Evolutionary conservation across 2,797 vertebrate genomes (phyloP), one percentile per base, ranked within the genome.

Genomic region (Telmatherina bonti): DNA sequence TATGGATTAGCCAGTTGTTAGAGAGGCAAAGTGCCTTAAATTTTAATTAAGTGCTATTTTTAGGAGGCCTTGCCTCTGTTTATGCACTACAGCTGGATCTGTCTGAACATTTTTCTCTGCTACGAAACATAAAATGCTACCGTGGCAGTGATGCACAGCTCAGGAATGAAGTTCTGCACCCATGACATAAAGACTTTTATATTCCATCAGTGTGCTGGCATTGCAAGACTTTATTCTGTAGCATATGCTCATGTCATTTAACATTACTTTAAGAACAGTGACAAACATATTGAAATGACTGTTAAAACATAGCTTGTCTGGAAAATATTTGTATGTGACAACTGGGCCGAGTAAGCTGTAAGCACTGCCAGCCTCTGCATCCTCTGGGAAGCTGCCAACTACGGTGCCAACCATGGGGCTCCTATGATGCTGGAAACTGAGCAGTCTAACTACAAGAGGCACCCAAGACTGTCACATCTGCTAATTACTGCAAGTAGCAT

Each of bases 381-480:
- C 80, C 53, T 68, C 63, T 75, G 63, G 72, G 76, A 87, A 68
- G 67, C 74, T 78, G 65, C 55, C 70, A 81, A 74, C 74, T 61
- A 30, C 59, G 15, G 54, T 69, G 72, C 85, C 72, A 79, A 72
- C 74, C 72, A 26, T 31, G 54, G 58, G 61, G 35, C 67, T 73
- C 52, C 59, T 59, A 66, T 72, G 74, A 82, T 57, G 72, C 78
- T 78, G 81, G 68, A 81, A 82, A 74, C 72, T 8, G 72, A 79
- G 76, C 79, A 83, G 73, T 79, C 63, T 76, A 71, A 78, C 54
- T 13, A 60, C 64, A 78, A 82, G 78, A 83, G 69, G 77, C 65
- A 62, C 76, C 81, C 84, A 81, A 74, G 85, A 84, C 90, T 82
- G 84, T 84, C 85, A 88, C 91, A 92, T 90, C 91, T 91, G 91